These are phyloP conservation scores for Thripadectes ignobilis DNA, from an alignment of 2,797 vertebrate genomes.

Conservation along the genomic window DNA sequence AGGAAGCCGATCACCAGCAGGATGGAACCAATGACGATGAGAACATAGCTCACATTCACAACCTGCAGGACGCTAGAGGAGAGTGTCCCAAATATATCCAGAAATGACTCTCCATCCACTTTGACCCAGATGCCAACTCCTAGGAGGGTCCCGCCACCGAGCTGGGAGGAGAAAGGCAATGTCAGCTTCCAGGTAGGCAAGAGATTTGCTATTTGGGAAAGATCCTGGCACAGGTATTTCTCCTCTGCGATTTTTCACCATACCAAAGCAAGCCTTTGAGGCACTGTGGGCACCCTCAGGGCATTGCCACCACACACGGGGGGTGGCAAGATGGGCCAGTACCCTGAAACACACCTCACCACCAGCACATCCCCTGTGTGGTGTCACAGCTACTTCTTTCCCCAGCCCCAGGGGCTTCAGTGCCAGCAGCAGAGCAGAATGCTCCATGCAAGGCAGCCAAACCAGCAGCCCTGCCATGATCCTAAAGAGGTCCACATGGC, in stretches of 20 bases:
- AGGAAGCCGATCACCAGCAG: slow-evolving; percentile 85
- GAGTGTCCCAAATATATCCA: slow-evolving; percentile 78
- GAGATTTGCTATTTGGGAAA: neutral
- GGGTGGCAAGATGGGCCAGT: fast-evolving
- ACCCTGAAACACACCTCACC: neutral
- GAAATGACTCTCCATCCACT: slow-evolving; percentile 78
- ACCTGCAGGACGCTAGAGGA: slow-evolving; percentile 73
- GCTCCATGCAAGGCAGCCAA: neutral
- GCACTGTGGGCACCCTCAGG: neutral
- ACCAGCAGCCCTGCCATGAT: neutral
- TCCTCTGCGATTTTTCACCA: neutral
- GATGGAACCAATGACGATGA: slow-evolving; percentile 80
- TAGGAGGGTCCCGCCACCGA: slow-evolving; percentile 80
- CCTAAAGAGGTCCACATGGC: neutral
- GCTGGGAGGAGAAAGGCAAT: slow-evolving; percentile 64
- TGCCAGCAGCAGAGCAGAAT: neutral
- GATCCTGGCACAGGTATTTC: neutral
- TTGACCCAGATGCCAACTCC: slow-evolving; percentile 88
- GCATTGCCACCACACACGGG: fast-evolving
- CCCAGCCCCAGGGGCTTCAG: neutral
- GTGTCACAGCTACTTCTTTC: neutral
- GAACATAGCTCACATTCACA: slow-evolving; percentile 86
- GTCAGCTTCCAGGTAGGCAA: neutral
- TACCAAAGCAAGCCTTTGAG: neutral
- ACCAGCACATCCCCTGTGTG: neutral